Evolutionary conservation across 1,140 invertebrate genomes (phyloP).

Genomic region (Nautilus pompilius): DNA sequence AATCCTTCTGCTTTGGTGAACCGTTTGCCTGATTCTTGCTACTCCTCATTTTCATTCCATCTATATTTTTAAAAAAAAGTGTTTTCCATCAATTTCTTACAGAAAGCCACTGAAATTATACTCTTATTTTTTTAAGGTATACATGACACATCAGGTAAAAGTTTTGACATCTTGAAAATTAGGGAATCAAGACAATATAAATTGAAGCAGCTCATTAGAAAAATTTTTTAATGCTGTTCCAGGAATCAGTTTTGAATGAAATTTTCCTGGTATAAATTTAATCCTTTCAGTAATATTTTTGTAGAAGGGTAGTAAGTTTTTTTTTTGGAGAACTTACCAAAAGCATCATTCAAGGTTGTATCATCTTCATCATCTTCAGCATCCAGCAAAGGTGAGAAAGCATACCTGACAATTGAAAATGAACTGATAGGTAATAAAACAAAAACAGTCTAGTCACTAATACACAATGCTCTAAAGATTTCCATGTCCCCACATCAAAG

Average conservation of each 20-base stretch:
- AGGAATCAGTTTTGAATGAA: no score
- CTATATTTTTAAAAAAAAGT: conserved; percentile 32
- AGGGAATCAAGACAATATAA: no score
- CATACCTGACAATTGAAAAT: conserved; percentile 63
- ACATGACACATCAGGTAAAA: no score
- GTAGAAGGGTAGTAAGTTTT: no score
- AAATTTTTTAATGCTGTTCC: no score
- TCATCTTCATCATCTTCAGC: conserved; percentile 79
- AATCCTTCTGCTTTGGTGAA: conserved; percentile 34
- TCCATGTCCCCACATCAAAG: no score
- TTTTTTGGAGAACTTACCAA: no score
- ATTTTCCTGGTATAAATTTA: no score
- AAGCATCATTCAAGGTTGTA: conserved; percentile 78
- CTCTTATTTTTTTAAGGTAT: no score
- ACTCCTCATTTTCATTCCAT: conserved; percentile 70
- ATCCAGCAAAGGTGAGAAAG: conserved; percentile 87
- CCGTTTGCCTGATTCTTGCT: conserved; percentile 37
- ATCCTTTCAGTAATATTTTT: no score
- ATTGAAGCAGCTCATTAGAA: no score
- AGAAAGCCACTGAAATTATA: background rate
- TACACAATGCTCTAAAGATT: background rate
- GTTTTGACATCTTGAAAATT: no score
- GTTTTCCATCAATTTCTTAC: conserved; percentile 3
- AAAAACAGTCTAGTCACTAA: background rate
- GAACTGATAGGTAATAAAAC: background rate